Evolutionary conservation across 2,797 vertebrate genomes (phyloP).

Genomic region (Streptopelia turtur): DNA sequence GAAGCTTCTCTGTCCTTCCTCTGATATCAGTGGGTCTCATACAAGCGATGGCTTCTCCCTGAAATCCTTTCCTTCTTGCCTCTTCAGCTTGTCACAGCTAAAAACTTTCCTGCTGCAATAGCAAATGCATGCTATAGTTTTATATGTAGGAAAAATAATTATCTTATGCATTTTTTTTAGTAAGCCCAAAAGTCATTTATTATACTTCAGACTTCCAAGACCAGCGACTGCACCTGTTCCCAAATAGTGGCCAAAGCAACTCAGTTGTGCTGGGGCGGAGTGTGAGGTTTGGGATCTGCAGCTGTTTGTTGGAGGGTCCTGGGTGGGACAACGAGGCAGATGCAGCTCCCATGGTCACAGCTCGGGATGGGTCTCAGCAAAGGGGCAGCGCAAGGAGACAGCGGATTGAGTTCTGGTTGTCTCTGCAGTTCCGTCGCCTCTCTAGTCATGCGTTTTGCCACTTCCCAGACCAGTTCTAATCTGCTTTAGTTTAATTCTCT

Average conservation of each 20-base stretch:
- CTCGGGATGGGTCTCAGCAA: background rate
- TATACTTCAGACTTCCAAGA: background rate
- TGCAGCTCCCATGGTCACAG: background rate
- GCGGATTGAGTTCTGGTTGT: background rate
- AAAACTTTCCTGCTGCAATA: background rate
- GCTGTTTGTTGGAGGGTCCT: background rate
- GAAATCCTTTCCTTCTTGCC: background rate
- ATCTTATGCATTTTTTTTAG: background rate
- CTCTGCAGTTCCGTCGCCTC: background rate
- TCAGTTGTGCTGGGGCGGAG: background rate
- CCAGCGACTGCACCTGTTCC: background rate
- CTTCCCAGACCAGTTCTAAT: background rate
- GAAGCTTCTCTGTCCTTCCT: background rate
- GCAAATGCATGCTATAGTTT: background rate
- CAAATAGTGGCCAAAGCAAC: background rate
- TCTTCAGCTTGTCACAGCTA: background rate
- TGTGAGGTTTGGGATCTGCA: background rate
- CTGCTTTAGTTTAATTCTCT: background rate
- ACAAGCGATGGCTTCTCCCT: background rate
- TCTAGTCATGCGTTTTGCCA: background rate
- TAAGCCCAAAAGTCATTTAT: background rate
- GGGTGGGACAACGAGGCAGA: background rate
- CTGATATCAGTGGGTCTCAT: fast-evolving
- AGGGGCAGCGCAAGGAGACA: background rate
- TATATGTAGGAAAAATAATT: fast-evolving